Evolutionary conservation across 1,140 invertebrate genomes (phyloP).

Genomic region (Babylonia areolata): DNA sequence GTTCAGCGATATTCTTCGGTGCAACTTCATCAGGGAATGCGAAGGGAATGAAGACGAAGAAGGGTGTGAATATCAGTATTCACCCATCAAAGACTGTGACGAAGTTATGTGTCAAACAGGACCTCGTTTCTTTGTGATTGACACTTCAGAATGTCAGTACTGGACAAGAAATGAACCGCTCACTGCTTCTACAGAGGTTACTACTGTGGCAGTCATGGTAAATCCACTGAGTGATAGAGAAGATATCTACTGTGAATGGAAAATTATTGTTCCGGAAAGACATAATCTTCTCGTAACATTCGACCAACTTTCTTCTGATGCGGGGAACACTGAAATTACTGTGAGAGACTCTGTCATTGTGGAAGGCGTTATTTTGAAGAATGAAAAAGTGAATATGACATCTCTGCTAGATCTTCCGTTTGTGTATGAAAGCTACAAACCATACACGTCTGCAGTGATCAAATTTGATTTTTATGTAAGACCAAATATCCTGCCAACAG

Average conservation of each 20-base stretch:
- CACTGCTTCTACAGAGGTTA: neutral
- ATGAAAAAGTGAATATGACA: neutral
- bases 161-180: neutral
- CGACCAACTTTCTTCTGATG: neutral
- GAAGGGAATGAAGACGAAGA: neutral
- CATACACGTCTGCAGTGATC: neutral
- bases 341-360: neutral
- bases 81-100: neutral
- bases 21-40: neutral
- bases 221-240: neutral
- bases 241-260: neutral
- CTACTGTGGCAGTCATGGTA: neutral
- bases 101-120: neutral
- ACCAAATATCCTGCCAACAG: neutral
- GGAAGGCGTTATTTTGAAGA: neutral
- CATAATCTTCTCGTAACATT: neutral
- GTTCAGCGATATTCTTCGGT: neutral
- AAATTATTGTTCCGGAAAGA: neutral
- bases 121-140: neutral
- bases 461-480: neutral
- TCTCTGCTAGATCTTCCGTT: neutral
- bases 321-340: neutral
- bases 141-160: neutral
- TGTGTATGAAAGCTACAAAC: neutral
- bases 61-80: neutral